Evolutionary conservation across 2,113 vertebrate species (phyloP).

Genomic region (Galemys pyrenaicus): DNA sequence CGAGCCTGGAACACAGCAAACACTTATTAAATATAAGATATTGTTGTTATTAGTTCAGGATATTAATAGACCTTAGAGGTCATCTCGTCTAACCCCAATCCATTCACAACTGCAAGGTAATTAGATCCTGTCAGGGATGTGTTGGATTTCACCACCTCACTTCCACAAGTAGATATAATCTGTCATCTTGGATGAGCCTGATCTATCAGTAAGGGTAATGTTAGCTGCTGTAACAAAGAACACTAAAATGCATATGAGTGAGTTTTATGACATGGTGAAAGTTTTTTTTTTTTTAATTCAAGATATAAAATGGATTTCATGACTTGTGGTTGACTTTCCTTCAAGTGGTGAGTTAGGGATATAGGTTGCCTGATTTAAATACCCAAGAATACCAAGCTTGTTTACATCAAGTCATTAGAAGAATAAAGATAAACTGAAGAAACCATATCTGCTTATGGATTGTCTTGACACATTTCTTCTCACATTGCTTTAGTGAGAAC

Average conservation of each 20-base stretch:
- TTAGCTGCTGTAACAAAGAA: neutral
- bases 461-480: neutral
- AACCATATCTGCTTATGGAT: neutral
- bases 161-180: constrained; percentile 5
- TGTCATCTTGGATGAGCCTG: neutral
- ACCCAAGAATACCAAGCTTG: neutral
- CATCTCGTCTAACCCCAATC: constrained; percentile 25
- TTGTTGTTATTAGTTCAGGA: neutral
- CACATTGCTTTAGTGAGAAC: neutral
- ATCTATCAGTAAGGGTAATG: constrained; percentile 26
- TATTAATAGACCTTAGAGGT: neutral
- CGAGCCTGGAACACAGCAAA: neutral
- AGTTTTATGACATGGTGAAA: neutral
- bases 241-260: neutral
- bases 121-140: neutral
- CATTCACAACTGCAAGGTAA: neutral
- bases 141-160: neutral
- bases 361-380: neutral
- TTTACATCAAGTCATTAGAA: neutral
- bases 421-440: neutral
- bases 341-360: neutral
- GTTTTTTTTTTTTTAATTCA: constrained; percentile 23
- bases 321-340: neutral
- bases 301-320: neutral
- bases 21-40: constrained; percentile 32